Percentiles rank a stretch among this genome's conserved stretches.
Evolutionary conservation across 2,797 vertebrate genomes (phyloP).

Genomic region (Mormyrus hasselquistii): DNA sequence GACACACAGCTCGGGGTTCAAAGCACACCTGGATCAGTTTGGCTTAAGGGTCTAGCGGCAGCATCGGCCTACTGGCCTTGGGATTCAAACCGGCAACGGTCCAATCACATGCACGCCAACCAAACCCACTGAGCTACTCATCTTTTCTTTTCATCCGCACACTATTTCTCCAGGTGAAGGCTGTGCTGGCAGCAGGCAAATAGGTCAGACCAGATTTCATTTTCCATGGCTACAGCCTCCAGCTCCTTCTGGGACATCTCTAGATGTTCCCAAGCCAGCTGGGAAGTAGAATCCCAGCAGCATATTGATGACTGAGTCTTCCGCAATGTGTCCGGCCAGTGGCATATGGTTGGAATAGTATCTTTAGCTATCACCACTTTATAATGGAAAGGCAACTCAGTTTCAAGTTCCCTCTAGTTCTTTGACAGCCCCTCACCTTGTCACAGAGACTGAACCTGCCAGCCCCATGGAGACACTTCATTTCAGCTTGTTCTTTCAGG

Average conservation of each 20-base stretch:
- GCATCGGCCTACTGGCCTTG: not conserved
- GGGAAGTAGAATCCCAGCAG: not conserved
- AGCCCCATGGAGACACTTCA: not conserved
- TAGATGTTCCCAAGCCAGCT: not conserved
- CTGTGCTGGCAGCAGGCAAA: not conserved
- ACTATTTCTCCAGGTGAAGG: not conserved
- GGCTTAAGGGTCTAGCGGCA: not conserved
- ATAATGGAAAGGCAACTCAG: not conserved
- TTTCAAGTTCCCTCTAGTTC: not conserved
- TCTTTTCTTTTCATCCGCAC: not conserved
- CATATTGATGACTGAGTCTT: not conserved
- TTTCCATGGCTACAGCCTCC: not conserved
- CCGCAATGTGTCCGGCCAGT: not conserved
- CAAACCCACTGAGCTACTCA: not conserved
- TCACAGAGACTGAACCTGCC: not conserved
- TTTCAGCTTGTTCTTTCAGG: not conserved
- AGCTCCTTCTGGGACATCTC: not conserved
- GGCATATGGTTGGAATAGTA: not conserved
- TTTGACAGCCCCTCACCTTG: not conserved
- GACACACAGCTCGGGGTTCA: not conserved
- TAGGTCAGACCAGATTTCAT: not conserved
- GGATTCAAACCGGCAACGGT: not conserved
- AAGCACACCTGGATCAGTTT: not conserved
- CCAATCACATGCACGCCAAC: not conserved
- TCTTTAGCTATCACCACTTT: not conserved